Base-by-base conservation (phyloP, 2,888 invertebrate species). In the Bursaphelenchus okinawaensis region DNA sequence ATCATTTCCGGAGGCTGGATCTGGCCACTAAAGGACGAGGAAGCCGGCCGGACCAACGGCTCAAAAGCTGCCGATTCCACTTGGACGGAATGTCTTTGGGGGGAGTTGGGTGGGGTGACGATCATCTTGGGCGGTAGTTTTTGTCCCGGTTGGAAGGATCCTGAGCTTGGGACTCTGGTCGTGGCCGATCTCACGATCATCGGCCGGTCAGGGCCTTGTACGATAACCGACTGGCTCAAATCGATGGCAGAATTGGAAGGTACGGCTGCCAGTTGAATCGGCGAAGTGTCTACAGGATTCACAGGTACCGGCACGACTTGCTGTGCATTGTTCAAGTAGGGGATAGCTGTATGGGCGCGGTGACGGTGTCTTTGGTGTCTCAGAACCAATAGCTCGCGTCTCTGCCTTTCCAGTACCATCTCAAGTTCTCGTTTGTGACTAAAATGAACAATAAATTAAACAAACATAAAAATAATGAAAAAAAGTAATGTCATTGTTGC, bases 341-440 rank as follows among this genome's bases (percentile, higher is more conserved):
- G 65, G 0, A 56, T 40, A 6, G 66, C 68, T 26, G 66, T 65
- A 29, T 65, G 65, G 3, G 66, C 65, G n/a, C 65, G 67, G 9
- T 65, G 65, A 7, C 67, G 52, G 19, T 65, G 67, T 16, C 65
- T 26, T 68, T 68, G 70, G 22, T 68, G 69, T 20, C 66, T 56
- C 19, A 68, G 51, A 28, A 28, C 29, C 16, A 58, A 24, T n/a
- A 68, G 29, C 40, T 68, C 68, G 24, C 71, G 28, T 28, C 68
- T 63, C 40, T 68, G 68, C n/a, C 68, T 27, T 27, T 68, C 68
- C 40, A 68, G 51, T 20, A 68, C 60, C 19, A 57, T 66, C 27
- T 71, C 68, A 8, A 68, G 72, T 57, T 68, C 68, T 28, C 54
- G 20, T 22, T 54, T 27, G 52, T 68, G 68, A 19, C 68, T 68